Percentiles rank a stretch among this genome's conserved stretches.
These are phyloP conservation scores for Drosophila fulvimacula DNA, from an alignment of 2,888 invertebrate species.

Conservation along the genomic window DNA sequence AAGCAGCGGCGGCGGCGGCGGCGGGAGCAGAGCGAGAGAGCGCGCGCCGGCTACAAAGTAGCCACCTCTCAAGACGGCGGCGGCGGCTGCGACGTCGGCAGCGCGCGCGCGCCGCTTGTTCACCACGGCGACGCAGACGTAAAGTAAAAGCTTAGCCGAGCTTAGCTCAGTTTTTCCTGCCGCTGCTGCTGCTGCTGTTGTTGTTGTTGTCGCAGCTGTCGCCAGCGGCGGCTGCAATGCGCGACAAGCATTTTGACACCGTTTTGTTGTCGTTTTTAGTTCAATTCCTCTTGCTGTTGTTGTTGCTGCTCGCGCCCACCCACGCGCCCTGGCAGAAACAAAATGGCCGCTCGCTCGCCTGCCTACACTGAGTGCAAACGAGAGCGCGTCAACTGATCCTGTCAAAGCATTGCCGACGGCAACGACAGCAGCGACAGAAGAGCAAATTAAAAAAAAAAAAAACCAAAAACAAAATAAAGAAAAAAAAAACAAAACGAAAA, in stretches of 20 bases:
- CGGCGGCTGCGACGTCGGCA: conserved; percentile 23
- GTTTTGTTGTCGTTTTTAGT: conserved; percentile 43
- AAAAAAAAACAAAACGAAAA: conserved; percentile 2
- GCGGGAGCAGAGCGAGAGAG: conserved; percentile 34
- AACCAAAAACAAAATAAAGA: not conserved
- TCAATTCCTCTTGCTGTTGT: not conserved
- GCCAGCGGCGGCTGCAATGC: conserved; percentile 55
- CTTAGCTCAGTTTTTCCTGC: conserved; percentile 55
- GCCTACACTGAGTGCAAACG: not conserved
- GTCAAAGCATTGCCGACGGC: conserved; percentile 40
- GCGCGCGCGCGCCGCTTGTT: conserved; percentile 35
- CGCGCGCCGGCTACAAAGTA: conserved; percentile 51
- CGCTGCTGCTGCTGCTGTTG: conserved; percentile 10
- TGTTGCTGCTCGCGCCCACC: conserved; percentile 27
- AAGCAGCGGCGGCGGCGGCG: conserved; percentile 9
- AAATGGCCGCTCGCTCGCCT: conserved; percentile 40
- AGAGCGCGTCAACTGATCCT: conserved; percentile 41
- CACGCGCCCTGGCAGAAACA: conserved; percentile 28
- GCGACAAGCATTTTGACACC: conserved; percentile 79
- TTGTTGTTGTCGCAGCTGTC: conserved; percentile 37
- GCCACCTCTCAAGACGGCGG: conserved; percentile 21
- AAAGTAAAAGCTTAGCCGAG: conserved; percentile 60
- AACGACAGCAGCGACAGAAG: conserved; percentile 9
- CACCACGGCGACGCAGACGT: conserved; percentile 42
- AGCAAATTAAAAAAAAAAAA: not conserved